Evolutionary conservation across 2,888 invertebrate species (phyloP), one percentile per base, ranked within the genome.

Genomic region (Epinotia demarniana): DNA sequence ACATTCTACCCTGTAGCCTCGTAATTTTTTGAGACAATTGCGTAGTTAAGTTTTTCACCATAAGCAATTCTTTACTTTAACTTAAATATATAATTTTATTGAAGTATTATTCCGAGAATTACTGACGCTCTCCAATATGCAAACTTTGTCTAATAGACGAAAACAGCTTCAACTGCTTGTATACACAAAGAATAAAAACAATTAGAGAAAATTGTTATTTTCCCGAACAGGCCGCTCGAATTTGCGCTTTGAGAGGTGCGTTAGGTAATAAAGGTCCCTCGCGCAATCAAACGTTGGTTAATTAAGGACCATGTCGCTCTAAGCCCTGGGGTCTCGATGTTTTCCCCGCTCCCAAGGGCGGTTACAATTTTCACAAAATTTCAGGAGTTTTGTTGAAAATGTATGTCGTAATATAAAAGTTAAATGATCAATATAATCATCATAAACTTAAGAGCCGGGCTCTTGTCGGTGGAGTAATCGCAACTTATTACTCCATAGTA

Each of bases 241-340:
- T 68, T 62, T 68, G 53, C 33, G 33, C 70, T 64, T 57, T 63
- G 73, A 63, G 74, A 69, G 53, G 58, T 60, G 53, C 57, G 74
- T 71, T 74, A 75, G 74, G 67, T 55, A 55, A 67, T 73, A 71
- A 78, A 70, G 78, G 79, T 74, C 77, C 78, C 77, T 33, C 46
- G 66, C 49, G 71, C 78, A 79, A 79, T 78, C 78, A 79, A 78
- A 77, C 78, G 77, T 78, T 70, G 75, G 76, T 78, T 80, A 80
- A 79, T 79, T 80, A 79, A 79, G 78, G 77, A 78, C 77, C 79
- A 77, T 79, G 79, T 79, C 79, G 77, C 78, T 72, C 70, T 73
- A 67, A 78, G 75, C 77, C 78, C 77, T 46, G 72, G 70, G 78
- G 76, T 53, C 63, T 55, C 53, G 57, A 69, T 72, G 72, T 67